Percentiles rank a stretch among this genome's conserved stretches.
These are phyloP conservation scores for Drosophila novamexicana DNA, from an alignment of 1,140 invertebrate genomes.

Conservation along the genomic window DNA sequence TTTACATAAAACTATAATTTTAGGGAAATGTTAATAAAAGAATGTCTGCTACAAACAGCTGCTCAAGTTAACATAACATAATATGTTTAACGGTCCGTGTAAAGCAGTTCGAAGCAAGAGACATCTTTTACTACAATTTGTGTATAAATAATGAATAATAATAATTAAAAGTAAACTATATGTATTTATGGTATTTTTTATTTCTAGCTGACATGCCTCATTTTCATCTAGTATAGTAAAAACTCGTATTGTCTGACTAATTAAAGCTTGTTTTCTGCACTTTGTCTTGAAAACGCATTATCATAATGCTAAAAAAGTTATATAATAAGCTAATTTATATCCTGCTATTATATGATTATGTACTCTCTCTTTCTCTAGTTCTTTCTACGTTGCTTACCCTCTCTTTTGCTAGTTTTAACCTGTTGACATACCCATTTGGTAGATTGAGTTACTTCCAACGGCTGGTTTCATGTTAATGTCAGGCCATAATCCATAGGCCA, in stretches of 20 bases:
- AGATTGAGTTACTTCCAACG: constrained; percentile 28
- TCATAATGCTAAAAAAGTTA: not conserved
- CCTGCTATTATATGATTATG: not conserved
- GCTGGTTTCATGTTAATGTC: constrained; percentile 41
- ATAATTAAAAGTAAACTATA: too few relatives aligned
- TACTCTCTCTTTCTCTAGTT: not conserved
- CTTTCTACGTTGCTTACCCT: not conserved
- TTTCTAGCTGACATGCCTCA: not conserved
- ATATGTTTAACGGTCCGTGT: too few relatives aligned
- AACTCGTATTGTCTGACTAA: not conserved
- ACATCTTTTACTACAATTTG: too few relatives aligned
- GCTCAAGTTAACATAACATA: too few relatives aligned
- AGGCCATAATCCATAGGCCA: constrained; percentile 45
- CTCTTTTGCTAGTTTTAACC: constrained; percentile 2
- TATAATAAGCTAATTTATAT: not conserved
- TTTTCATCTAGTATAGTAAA: not conserved
- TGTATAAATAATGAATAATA: too few relatives aligned
- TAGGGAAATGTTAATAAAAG: too few relatives aligned
- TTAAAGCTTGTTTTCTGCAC: not conserved
- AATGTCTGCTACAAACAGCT: too few relatives aligned
- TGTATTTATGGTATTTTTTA: too few relatives aligned
- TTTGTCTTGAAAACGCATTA: not conserved
- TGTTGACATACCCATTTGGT: constrained; percentile 41
- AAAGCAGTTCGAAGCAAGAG: too few relatives aligned
- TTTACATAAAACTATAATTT: too few relatives aligned